Evolutionary conservation across 2,888 invertebrate species (phyloP), one percentile per base, ranked within the genome.

Genomic region (Pemphredon lugubris): DNA sequence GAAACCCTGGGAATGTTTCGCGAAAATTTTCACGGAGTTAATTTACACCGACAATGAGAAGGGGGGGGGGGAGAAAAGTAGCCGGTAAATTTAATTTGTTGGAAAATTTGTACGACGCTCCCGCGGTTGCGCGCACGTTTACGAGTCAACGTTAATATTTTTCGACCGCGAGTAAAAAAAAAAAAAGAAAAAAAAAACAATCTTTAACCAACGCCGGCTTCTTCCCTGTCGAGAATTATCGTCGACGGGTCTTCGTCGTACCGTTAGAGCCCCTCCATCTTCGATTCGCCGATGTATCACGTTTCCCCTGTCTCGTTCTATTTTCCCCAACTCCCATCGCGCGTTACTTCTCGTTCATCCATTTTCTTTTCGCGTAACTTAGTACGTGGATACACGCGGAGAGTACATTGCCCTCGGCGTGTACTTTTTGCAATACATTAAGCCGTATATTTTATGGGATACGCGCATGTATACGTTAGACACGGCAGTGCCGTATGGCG

Each of bases 381-480:
- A 57, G 47, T 32, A 63, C 67, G 57, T 47, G 42, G 61, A 48
- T 65, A 60, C 64, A 67, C 67, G 72, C 57, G 60, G 64, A 51
- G 61, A 79, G 70, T 72, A 65, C 71, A 60, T 67, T 65, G 79
- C 51, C 73, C 60, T 67, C 58, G 73, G 51, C 73, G 78, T 73
- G 73, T 70, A 63, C 82, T 81, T 81, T 83, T 84, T 79, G 83
- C 80, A 73, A 83, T 81, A 83, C 83, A 84, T 84, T 84, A 83
- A 76, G 75, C 70, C 72, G 73, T 78, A 83, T 80, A 85, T 84
- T 84, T 84, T 82, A 85, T 79, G 81, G 77, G 75, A 77, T 70
- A 77, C 69, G 73, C 57, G 73, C 65, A 55, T n/a, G n/a, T n/a
- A n/a, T n/a, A n/a, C n/a, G n/a, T n/a, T n/a, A n/a, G n/a, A n/a